These are phyloP conservation scores for Antechinus stuartii DNA, from an alignment of 2,113 vertebrate genomes.

Conservation along the genomic window DNA sequence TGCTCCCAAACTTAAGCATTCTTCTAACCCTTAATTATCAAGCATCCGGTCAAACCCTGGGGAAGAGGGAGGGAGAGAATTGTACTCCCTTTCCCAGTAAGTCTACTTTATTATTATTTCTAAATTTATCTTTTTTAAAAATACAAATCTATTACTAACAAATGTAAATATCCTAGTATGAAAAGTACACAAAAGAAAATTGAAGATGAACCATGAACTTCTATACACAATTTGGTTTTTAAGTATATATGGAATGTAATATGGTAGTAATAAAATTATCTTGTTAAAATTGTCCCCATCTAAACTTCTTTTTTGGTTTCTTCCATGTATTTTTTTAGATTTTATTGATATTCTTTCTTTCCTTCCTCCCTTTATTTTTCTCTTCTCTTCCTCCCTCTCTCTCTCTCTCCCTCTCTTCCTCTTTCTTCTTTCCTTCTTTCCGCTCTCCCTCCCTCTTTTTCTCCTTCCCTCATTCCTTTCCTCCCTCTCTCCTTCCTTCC, in stretches of 20 bases:
- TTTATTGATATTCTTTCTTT: neutral
- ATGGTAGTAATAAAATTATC: neutral
- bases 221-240: neutral
- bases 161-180: neutral
- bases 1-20: neutral
- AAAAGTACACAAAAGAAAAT: neutral
- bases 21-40: neutral
- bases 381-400: too few species aligned
- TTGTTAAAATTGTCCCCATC: neutral
- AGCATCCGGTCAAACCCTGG: neutral
- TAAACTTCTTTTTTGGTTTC: neutral
- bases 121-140: neutral
- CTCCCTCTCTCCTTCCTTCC: too few species aligned
- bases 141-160: neutral
- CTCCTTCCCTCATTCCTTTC: fast-evolving
- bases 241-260: neutral
- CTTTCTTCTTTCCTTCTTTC: neutral
- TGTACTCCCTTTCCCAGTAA: neutral
- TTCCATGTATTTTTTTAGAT: neutral
- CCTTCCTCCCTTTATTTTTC: too few species aligned
- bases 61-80: neutral
- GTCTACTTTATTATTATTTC: neutral
- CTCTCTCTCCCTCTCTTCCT: too few species aligned
- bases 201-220: neutral
- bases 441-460: fast-evolving